phyloP scores from a whole-genome alignment of 2,113 vertebrate species.

The zebrafish (Danio rerio) region DNA sequence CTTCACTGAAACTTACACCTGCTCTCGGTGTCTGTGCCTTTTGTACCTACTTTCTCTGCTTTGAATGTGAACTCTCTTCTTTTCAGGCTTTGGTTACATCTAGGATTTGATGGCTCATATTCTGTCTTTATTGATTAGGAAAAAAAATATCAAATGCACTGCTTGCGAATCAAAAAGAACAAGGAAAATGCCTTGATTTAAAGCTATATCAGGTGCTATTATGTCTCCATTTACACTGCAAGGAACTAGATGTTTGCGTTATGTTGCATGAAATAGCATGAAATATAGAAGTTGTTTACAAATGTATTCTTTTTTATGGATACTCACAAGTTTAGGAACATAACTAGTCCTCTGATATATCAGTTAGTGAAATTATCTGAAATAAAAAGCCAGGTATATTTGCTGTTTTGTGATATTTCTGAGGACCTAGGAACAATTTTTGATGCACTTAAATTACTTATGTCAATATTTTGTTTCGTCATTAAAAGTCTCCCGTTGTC shows the following conservation, averaged over 20 bases:
- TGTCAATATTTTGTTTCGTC: background rate
- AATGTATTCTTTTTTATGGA: background rate
- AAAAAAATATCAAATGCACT: background rate
- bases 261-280: background rate
- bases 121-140: slow-evolving; percentile 10
- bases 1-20: slow-evolving; percentile 77
- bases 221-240: background rate
- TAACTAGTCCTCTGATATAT: background rate
- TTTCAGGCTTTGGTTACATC: slow-evolving; percentile 33
- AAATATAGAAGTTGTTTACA: background rate
- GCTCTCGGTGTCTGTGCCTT: slow-evolving; percentile 53
- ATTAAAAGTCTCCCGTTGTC: background rate
- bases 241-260: background rate
- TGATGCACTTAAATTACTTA: background rate
- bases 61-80: slow-evolving; percentile 49
- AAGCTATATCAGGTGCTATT: background rate
- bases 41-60: slow-evolving; percentile 46
- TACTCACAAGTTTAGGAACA: background rate
- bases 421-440: background rate
- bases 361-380: background rate
- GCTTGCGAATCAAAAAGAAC: background rate
- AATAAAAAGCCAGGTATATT: background rate
- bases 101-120: slow-evolving; percentile 45
- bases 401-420: background rate
- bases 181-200: background rate